phyloP scores from a whole-genome alignment of 2,888 invertebrate genomes.

The Lamproptera curius region DNA sequence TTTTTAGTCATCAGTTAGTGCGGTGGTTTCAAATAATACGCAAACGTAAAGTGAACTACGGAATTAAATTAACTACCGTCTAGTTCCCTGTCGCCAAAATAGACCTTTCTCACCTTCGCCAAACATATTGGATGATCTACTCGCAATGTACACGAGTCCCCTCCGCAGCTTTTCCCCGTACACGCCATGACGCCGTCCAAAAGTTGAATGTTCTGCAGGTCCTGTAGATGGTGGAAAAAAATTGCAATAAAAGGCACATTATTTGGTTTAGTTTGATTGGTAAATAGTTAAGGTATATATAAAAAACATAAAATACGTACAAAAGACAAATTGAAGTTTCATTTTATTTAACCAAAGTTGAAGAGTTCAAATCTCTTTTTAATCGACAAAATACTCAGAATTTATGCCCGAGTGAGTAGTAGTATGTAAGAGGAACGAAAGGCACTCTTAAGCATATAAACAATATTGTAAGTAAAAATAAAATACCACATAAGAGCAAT shows the following conservation, averaged over 20 bases:
- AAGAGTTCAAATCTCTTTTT: neutral
- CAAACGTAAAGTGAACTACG: neutral
- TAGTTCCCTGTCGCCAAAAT: neutral
- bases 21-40: neutral
- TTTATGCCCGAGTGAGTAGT: neutral
- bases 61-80: neutral
- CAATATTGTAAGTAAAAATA: no score
- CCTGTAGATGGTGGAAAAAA: constrained; percentile 2
- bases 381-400: neutral
- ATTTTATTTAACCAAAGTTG: neutral
- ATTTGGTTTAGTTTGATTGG: no score
- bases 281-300: no score
- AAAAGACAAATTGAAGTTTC: neutral
- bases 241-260: no score
- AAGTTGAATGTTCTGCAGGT: constrained; percentile 13
- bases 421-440: neutral
- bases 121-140: constrained; percentile 14
- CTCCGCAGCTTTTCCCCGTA: constrained; percentile 1
- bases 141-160: neutral
- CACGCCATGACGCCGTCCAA: constrained; percentile 3
- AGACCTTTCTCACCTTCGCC: constrained; percentile 3
- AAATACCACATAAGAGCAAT: constrained; percentile 41
- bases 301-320: neutral
- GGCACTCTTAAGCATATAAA: neutral
- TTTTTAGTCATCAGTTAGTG: neutral